A percentile compares a stretch with the other conserved stretches of the same genome.
Evolutionary conservation across 2,113 vertebrate genomes (phyloP).

Genomic region (Opisthocomus hoazin): DNA sequence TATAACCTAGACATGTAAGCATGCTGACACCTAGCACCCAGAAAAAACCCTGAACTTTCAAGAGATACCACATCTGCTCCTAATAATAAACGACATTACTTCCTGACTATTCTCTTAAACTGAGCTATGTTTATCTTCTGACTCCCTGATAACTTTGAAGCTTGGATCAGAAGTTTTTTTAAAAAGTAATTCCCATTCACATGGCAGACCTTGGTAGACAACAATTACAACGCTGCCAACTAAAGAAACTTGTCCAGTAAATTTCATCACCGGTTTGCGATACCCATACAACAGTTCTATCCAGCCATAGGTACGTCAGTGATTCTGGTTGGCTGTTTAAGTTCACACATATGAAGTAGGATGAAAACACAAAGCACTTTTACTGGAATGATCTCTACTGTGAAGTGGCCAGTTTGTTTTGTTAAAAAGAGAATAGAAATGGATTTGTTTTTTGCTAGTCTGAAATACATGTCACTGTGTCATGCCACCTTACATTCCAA

Average conservation of each 20-base stretch:
- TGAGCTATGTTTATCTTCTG: not conserved
- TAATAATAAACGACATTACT: conserved; percentile 10
- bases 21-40: not conserved
- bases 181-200: not conserved
- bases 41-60: not conserved
- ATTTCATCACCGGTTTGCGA: not conserved
- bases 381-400: not conserved
- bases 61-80: conserved; percentile 16
- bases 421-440: not conserved
- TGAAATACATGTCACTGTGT: not conserved
- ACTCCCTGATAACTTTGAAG: not conserved
- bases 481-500: not conserved
- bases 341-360: not conserved
- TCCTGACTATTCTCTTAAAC: not conserved
- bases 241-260: not conserved
- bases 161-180: not conserved
- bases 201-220: not conserved
- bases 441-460: not conserved
- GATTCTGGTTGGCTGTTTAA: not conserved
- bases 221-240: not conserved
- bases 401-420: not conserved
- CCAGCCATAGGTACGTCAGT: not conserved
- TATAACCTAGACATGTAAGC: not conserved
- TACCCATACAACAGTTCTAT: not conserved
- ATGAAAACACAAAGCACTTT: not conserved